phyloP scores from a whole-genome alignment of 2,797 vertebrate species.

The Cirrhinus mrigala region DNA sequence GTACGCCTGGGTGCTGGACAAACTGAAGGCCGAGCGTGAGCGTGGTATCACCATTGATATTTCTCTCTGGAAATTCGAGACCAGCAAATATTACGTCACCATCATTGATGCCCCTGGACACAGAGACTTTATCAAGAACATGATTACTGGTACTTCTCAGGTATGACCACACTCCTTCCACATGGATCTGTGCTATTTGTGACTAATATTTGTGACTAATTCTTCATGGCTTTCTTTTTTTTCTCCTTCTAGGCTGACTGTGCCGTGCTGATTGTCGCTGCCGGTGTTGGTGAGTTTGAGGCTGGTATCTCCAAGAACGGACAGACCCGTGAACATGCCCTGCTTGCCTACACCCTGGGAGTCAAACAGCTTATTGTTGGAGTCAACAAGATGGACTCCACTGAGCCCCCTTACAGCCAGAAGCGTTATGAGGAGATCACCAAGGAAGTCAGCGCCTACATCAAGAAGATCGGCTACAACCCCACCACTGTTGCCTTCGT shows the following conservation, averaged over 20 bases:
- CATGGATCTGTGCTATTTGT: too few relatives aligned
- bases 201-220: too few relatives aligned
- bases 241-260: conserved; percentile 78
- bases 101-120: conserved; percentile 85
- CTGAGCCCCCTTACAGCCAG: conserved; percentile 84
- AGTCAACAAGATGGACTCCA: conserved; percentile 87
- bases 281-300: conserved; percentile 83
- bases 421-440: conserved; percentile 81
- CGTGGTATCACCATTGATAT: conserved; percentile 86
- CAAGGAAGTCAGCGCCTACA: conserved; percentile 84
- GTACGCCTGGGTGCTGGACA: conserved; percentile 85
- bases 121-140: conserved; percentile 88
- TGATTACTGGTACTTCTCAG: conserved; percentile 88
- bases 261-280: conserved; percentile 83
- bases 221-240: not conserved
- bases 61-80: conserved; percentile 86
- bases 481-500: conserved; percentile 79
- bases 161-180: too few relatives aligned
- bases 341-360: conserved; percentile 81
- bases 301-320: conserved; percentile 86
- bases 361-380: conserved; percentile 84
- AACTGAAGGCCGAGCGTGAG: conserved; percentile 84
- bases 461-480: conserved; percentile 88
- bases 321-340: conserved; percentile 84
- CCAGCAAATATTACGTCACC: conserved; percentile 80